Percentiles rank a stretch among this genome's conserved stretches.
phyloP scores from a whole-genome alignment of 2,113 vertebrate genomes.

The Mirounga angustirostris region DNA sequence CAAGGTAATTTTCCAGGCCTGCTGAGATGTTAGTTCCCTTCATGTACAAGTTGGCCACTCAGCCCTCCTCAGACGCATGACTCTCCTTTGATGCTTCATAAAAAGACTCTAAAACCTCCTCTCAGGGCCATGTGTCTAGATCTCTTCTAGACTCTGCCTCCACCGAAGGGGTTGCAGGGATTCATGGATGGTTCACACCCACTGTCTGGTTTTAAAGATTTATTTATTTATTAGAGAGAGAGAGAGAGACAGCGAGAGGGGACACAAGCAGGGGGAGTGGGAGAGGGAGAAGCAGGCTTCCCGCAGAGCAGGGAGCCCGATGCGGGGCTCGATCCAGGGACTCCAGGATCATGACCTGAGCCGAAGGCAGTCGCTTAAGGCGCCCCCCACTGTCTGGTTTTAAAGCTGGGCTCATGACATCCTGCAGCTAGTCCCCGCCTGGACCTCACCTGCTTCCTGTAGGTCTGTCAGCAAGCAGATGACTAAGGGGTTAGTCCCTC shows the following conservation, averaged over 20 bases:
- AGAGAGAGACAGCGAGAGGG: no score
- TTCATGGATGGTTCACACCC: fast-evolving
- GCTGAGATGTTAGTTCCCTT: background rate
- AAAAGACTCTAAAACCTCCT: background rate
- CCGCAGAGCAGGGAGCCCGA: no score
- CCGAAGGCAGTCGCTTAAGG: no score
- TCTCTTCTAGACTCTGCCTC: background rate
- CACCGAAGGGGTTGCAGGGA: background rate
- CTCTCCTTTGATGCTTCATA: background rate
- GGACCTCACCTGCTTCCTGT: background rate
- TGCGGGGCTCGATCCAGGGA: no score
- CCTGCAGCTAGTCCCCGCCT: fast-evolving
- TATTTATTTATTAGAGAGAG: no score
- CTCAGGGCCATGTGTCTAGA: fast-evolving
- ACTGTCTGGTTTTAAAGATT: background rate
- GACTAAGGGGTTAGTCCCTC: background rate
- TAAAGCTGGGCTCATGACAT: background rate
- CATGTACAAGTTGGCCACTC: background rate
- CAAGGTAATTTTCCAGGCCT: background rate
- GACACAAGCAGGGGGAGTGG: no score
- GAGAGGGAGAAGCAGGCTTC: no score
- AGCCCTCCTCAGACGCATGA: background rate
- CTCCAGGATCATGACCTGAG: no score
- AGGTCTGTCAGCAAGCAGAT: background rate
- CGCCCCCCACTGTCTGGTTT: background rate